Percentiles rank a stretch among this genome's conserved stretches.
phyloP scores from a whole-genome alignment of 2,113 vertebrate genomes.

The Neolamprologus cancellatus region DNA sequence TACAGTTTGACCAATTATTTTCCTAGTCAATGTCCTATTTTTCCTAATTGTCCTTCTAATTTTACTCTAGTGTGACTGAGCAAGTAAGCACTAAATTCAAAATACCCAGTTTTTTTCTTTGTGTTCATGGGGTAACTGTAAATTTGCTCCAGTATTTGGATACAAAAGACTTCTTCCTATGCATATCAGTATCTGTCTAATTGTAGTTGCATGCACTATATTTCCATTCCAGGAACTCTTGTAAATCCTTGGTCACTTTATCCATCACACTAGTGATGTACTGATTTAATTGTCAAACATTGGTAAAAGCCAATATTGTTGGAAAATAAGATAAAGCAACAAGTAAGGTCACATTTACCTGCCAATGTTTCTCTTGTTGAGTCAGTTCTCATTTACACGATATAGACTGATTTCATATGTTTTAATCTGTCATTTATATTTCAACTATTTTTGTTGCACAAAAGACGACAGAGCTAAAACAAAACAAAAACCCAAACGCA shows the following conservation, averaged over 20 bases:
- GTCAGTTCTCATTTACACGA: neutral
- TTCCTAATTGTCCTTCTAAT: neutral
- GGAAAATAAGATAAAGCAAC: neutral
- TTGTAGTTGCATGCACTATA: neutral
- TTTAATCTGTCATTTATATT: neutral
- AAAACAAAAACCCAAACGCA: neutral
- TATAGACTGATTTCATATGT: neutral
- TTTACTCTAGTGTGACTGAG: neutral
- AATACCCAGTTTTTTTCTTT: neutral
- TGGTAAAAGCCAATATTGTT: neutral
- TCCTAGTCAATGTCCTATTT: neutral
- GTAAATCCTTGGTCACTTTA: neutral
- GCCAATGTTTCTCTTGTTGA: neutral
- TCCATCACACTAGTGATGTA: neutral
- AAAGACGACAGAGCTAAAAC: neutral
- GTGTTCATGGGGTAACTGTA: neutral
- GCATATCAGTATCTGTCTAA: neutral
- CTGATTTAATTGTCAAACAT: neutral
- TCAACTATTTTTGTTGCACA: neutral
- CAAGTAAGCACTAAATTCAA: neutral
- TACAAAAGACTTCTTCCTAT: neutral
- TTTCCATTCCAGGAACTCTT: neutral
- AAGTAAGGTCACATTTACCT: neutral
- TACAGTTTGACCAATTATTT: neutral
- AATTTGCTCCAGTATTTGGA: neutral